These are phyloP conservation scores for Chaenocephalus aceratus DNA, from an alignment of 2,113 vertebrate genomes.

Conservation along the genomic window DNA sequence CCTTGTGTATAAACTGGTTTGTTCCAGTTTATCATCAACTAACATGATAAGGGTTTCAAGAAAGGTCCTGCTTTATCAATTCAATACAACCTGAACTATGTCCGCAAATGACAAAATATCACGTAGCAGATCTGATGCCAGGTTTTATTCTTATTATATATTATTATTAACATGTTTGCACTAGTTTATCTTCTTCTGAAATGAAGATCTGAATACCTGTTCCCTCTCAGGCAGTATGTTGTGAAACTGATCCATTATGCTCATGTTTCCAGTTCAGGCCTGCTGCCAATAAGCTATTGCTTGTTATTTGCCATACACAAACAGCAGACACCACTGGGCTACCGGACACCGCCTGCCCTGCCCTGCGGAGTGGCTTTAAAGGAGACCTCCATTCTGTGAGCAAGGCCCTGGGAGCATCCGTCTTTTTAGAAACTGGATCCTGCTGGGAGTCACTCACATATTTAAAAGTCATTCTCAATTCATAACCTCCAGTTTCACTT, in stretches of 20 bases:
- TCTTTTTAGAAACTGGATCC: conserved; percentile 29
- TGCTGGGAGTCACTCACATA: conserved; percentile 25
- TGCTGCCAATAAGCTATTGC: conserved; percentile 13
- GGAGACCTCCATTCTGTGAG: conserved; percentile 41
- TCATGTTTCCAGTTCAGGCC: conserved; percentile 41
- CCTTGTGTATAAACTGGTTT: neutral
- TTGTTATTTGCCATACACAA: conserved; percentile 48
- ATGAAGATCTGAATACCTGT: no score
- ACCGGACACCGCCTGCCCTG: conserved; percentile 35
- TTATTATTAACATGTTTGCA: no score
- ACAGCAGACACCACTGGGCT: conserved; percentile 34
- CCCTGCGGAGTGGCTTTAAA: neutral
- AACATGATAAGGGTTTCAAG: neutral
- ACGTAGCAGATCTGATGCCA: no score
- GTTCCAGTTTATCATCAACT: neutral
- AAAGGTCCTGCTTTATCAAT: neutral
- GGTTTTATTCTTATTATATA: no score
- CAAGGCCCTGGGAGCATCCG: neutral
- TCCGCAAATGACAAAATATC: no score
- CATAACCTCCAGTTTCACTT: conserved; percentile 15
- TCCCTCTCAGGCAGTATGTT: neutral
- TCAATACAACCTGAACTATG: neutral
- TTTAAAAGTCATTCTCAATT: conserved; percentile 47
- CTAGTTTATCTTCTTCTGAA: no score
- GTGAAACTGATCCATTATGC: conserved; percentile 18